A percentile compares a stretch with the other conserved stretches of the same genome.
These are phyloP conservation scores for Apeltes quadracus DNA, from an alignment of 2,113 vertebrate species.

Conservation along the genomic window DNA sequence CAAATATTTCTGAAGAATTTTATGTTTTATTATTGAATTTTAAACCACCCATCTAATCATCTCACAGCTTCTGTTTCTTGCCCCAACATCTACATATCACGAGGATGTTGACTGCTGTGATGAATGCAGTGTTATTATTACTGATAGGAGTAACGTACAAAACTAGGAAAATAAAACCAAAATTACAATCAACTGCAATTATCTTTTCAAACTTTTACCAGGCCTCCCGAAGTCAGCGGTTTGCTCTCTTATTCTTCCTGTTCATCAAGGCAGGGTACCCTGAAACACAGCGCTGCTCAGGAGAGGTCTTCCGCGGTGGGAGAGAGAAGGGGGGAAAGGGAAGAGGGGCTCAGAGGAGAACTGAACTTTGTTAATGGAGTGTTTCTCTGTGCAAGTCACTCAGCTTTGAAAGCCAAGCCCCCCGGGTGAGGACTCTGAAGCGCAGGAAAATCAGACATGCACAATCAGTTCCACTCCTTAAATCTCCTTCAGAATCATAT, in stretches of 20 bases:
- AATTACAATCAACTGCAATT: conserved; percentile 31
- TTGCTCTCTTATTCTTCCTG: conserved; percentile 39
- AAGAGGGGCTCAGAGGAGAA: conserved; percentile 62
- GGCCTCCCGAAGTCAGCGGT: conserved; percentile 31
- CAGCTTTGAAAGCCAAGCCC: conserved; percentile 85
- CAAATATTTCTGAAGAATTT: neutral
- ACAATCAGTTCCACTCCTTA: conserved; percentile 87
- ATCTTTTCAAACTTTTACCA: conserved; percentile 24
- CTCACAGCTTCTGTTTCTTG: neutral
- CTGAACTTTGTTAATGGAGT: conserved; percentile 85
- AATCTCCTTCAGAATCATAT: conserved; percentile 85
- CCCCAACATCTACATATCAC: neutral
- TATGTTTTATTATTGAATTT: neutral
- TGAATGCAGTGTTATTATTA: conserved; percentile 13
- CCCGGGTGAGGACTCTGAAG: conserved; percentile 83
- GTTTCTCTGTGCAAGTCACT: conserved; percentile 80
- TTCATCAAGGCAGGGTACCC: conserved; percentile 56
- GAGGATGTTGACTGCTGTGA: neutral
- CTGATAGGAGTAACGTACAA: conserved; percentile 3
- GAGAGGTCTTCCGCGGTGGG: conserved; percentile 66
- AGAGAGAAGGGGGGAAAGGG: conserved; percentile 6
- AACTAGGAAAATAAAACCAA: conserved; percentile 12
- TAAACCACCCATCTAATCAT: conserved; percentile 1
- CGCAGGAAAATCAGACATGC: conserved; percentile 83
- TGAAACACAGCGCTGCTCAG: conserved; percentile 59